Evolutionary conservation across 2,888 invertebrate species (phyloP).

Genomic region (Sinhomidia bicolor): DNA sequence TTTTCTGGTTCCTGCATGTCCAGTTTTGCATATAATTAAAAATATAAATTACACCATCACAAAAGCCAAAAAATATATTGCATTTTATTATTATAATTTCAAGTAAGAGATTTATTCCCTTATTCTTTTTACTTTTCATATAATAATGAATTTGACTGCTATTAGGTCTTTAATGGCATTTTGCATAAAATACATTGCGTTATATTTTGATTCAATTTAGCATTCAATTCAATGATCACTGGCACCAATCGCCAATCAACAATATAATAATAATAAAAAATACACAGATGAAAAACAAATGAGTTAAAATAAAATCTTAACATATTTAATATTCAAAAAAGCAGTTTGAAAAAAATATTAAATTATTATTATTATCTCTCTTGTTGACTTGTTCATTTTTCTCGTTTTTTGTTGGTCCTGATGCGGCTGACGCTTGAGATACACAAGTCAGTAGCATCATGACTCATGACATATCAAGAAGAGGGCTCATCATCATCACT

Average conservation of each 20-base stretch:
- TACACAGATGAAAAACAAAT: neutral
- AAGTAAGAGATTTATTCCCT: neutral
- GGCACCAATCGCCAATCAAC: too few relatives aligned
- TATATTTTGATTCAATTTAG: too few relatives aligned
- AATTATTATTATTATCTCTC: conserved; percentile 16
- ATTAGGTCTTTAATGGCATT: too few relatives aligned
- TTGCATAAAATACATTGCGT: too few relatives aligned
- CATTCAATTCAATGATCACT: too few relatives aligned
- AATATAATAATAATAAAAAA: too few relatives aligned
- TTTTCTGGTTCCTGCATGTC: neutral
- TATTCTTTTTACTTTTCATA: neutral
- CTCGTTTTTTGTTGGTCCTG: conserved; percentile 7
- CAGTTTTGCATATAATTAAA: neutral
- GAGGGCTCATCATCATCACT: conserved; percentile 24
- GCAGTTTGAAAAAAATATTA: conserved; percentile 20
- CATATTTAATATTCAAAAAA: conserved; percentile 45
- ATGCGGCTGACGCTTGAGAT: neutral
- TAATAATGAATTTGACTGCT: neutral
- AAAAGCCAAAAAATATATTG: neutral
- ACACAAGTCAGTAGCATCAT: neutral
- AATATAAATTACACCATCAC: too few relatives aligned
- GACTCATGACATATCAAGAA: conserved; percentile 22
- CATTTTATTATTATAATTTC: neutral
- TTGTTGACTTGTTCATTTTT: conserved; percentile 15
- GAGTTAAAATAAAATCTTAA: neutral